Evolutionary conservation across 2,888 invertebrate genomes (phyloP), one percentile per base, ranked within the genome.

Genomic region (Heliconius sara): DNA sequence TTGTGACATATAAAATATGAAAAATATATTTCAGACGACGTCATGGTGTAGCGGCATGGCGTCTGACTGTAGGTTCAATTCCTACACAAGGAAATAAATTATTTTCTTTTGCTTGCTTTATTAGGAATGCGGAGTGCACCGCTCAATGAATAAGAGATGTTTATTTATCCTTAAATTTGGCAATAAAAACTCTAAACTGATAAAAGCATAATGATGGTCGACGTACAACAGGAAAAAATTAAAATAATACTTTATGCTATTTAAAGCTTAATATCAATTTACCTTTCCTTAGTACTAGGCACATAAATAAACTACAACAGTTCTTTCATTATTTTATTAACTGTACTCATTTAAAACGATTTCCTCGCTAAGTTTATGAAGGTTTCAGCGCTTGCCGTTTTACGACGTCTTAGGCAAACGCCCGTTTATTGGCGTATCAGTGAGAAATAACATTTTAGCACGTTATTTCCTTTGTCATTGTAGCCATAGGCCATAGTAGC

Each of bases 361-460:
- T 68, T 39, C 39, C 68, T 6, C 68, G 68, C 39, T 39, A 39
- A 68, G 12, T 68, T 68, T 68, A 68, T 68, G 68, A 39, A 39
- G 39, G 39, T 68, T n/a, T 12, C n/a, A 39, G 68, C 68, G n/a
- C 68, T 68, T 39, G 68, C 39, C 68, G 68, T 68, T 68, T 68
- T 39, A 68, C 68, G 39, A n/a, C n/a, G 34, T 68, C n/a, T 68
- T 39, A 68, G 12, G 39, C n/a, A 39, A 39, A 34, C 34, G n/a
- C 39, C 39, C 68, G 34, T 39, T 68, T 68, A 68, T 68, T 39
- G 39, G 10, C n/a, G 39, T 39, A 68, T n/a, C 68, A 68, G n/a
- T 68, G 68, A 68, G n/a, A 68, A 68, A 39, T 68, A 68, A 68
- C 68, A n/a, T 12, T 13, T 67, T 39, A 39, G 34, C 12, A 19